Conservation (phyloP, 2,113 vertebrate genomes). For the Muscicapa adusta region DNA sequence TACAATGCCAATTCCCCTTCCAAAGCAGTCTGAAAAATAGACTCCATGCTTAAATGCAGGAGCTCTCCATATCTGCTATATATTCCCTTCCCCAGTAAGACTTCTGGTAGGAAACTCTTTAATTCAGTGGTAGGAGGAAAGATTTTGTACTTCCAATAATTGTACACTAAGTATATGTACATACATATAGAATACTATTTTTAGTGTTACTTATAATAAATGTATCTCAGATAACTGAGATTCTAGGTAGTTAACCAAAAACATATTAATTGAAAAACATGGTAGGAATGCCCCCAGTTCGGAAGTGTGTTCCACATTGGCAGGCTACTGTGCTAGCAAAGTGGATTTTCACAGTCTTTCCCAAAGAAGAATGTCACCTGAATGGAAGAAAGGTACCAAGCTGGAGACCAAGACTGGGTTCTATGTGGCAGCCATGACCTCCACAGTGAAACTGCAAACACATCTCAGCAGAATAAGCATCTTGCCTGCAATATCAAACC, state of each 20-base stretch:
- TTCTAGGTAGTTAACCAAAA: not conserved
- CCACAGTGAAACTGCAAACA: not conserved
- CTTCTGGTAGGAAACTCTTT: not conserved
- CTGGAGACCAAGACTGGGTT: not conserved
- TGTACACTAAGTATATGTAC: not conserved
- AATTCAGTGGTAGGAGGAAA: not conserved
- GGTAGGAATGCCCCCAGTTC: fast-evolving
- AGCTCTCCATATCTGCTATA: not conserved
- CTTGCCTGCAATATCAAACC: not conserved
- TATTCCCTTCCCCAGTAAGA: not conserved
- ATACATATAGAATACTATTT: not conserved
- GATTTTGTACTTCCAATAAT: not conserved
- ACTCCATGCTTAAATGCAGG: not conserved
- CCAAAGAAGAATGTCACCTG: not conserved
- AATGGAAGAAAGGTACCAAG: not conserved
- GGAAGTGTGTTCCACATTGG: not conserved
- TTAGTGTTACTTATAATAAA: not conserved
- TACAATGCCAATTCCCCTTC: not conserved
- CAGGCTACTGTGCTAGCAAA: not conserved
- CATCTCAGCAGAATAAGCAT: not conserved
- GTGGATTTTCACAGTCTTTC: not conserved
- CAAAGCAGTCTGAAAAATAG: not conserved
- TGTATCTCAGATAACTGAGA: not conserved
- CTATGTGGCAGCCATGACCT: not conserved
- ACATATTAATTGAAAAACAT: not conserved